Evolutionary conservation across 1,140 invertebrate species (phyloP), one percentile per base, ranked within the genome.

Genomic region (Drosophila truncata): DNA sequence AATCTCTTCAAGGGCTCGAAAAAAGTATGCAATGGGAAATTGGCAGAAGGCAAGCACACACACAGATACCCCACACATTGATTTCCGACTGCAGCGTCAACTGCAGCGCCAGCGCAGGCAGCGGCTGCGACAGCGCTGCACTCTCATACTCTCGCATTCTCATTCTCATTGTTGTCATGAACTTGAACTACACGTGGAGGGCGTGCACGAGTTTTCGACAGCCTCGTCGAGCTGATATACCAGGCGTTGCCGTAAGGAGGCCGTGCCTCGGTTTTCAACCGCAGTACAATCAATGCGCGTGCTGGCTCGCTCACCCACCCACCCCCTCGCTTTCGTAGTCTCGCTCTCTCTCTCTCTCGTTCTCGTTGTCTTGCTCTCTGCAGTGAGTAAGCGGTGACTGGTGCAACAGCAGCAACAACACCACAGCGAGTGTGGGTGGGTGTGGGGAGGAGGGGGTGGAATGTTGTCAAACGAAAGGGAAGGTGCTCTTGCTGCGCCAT

Each of bases 121-220:
- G 59, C 41, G 46, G 20, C 55, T 35, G 50, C 37, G 31, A 13
- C 59, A 20, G 50, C 39, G 49, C 69, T 72, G 69, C 69, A 72
- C 58, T 55, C 61, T 62, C 69, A 69, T 13, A 37, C 35, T 29
- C 33, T 65, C 83, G 47, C 52, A 64, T 65, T 72, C 61, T 77
- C 35, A 55, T 80, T 66, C 65, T 80, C 73, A 69, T 67, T 74
- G 73, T 64, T 90, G 67, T 85, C 77, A 73, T 92, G 91, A 92
- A 92, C 91, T 92, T 92, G 91, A 92, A 92, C 91, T 92, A 92
- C 91, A 92, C 91, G 91, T 92, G 91, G 91, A 91, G 91, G 91
- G 44, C 81, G 78, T 91, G 85, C 85, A 82, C 63, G 61, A 20
- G 58, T 80, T 92, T 92, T 85, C 69, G 54, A 91, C 88, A 57